A percentile compares a stretch with the other conserved stretches of the same genome.
phyloP scores from a whole-genome alignment of 2,888 invertebrate genomes.

The Drosophila peninsularis region DNA sequence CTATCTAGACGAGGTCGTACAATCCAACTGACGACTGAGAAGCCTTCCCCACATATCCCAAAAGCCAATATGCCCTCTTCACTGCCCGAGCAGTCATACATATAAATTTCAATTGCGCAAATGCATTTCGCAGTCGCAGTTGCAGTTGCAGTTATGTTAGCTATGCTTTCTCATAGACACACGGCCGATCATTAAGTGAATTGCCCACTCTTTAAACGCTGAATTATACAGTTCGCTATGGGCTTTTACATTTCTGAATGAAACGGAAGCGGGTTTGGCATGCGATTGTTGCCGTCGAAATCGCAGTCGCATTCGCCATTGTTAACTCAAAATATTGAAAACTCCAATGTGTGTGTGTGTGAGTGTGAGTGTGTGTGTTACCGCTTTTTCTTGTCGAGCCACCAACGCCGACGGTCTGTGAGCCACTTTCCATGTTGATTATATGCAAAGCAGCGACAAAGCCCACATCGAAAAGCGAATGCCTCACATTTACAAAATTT shows the following conservation, averaged over 20 bases:
- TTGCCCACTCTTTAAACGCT: not conserved
- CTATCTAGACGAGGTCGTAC: no score
- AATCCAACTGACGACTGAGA: no score
- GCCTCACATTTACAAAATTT: constrained; percentile 30
- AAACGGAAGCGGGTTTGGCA: constrained; percentile 69
- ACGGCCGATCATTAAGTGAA: constrained; percentile 11
- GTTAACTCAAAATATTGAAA: constrained; percentile 51
- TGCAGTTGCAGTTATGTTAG: not conserved
- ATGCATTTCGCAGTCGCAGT: constrained; percentile 6
- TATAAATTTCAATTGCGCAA: not conserved
- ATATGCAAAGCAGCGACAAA: constrained; percentile 65
- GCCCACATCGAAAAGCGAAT: constrained; percentile 49
- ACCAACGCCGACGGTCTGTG: constrained; percentile 51
- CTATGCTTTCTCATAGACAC: constrained; percentile 3
- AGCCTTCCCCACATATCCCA: no score
- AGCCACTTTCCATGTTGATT: constrained; percentile 51
- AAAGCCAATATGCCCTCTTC: not conserved
- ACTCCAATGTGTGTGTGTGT: constrained; percentile 33
- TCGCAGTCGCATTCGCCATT: constrained; percentile 43
- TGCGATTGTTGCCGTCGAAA: constrained; percentile 20
- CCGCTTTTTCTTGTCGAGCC: constrained; percentile 27
- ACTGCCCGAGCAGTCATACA: not conserved
- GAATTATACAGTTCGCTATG: constrained; percentile 14
- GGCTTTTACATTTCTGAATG: constrained; percentile 17
- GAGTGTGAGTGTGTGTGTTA: constrained; percentile 20